Conservation (phyloP, 2,888 invertebrate genomes). For the Sesia bembeciformis region DNA sequence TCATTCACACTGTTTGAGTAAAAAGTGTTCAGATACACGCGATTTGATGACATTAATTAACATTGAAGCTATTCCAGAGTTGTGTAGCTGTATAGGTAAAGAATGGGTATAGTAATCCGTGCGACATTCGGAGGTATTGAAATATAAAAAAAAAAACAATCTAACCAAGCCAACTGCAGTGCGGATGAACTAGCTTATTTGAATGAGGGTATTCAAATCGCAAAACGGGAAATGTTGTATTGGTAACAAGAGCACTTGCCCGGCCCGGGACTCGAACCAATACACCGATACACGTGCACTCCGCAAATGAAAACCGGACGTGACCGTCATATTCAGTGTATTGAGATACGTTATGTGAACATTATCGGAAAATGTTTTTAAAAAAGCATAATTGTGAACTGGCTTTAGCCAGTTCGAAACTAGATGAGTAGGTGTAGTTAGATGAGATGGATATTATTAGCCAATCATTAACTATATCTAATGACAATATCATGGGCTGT, state of each 20-base stretch:
- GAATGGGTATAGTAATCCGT: too few species aligned
- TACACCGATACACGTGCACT: constrained; percentile 19
- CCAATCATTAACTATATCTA: too few species aligned
- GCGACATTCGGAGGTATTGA: too few species aligned
- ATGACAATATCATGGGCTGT: too few species aligned
- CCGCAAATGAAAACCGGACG: constrained; percentile 36
- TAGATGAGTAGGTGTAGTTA: background rate
- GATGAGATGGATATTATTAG: background rate
- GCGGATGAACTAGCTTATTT: constrained; percentile 34
- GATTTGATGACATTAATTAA: too few species aligned
- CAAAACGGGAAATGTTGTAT: constrained; percentile 23
- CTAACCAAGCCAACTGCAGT: background rate
- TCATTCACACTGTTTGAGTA: too few species aligned
- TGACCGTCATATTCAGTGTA: constrained; percentile 17
- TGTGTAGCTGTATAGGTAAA: too few species aligned
- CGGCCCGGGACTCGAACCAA: constrained; percentile 17
- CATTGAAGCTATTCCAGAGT: too few species aligned
- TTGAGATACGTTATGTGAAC: background rate
- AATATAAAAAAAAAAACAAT: background rate
- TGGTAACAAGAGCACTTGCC: constrained; percentile 23
- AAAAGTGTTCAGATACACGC: too few species aligned
- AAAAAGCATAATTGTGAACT: background rate
- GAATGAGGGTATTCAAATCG: constrained; percentile 33
- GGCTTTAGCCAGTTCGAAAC: background rate
- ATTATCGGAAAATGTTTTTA: background rate